Conservation (phyloP, 1,140 invertebrate species). For the Zaprionus ornatus region DNA sequence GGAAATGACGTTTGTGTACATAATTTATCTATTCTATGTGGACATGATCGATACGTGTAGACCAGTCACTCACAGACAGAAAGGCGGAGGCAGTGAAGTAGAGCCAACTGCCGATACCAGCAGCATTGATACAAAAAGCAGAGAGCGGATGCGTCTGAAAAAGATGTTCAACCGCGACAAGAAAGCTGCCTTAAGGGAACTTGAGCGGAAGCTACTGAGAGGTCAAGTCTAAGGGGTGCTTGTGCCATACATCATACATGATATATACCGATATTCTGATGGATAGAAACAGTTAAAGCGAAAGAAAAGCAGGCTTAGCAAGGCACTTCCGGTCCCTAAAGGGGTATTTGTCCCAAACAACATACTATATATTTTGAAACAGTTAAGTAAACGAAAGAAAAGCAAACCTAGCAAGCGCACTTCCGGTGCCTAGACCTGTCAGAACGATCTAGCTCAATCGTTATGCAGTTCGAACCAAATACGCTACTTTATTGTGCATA, state of each 20-base stretch:
- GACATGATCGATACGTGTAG: constrained; percentile 38
- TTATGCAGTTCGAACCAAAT: background rate
- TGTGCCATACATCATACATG: background rate
- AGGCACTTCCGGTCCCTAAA: background rate
- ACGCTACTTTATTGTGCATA: constrained; percentile 52
- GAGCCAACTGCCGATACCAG: background rate
- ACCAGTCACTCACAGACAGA: background rate
- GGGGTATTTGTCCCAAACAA: no score
- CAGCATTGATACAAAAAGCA: constrained; percentile 13
- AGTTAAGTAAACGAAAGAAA: background rate
- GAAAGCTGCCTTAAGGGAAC: constrained; percentile 20
- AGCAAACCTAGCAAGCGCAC: constrained; percentile 19
- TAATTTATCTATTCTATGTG: constrained; percentile 60
- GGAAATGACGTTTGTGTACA: constrained; percentile 72
- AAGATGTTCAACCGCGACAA: constrained; percentile 28
- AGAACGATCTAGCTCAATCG: background rate
- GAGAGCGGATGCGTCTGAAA: constrained; percentile 28
- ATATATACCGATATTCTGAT: background rate
- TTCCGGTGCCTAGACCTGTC: background rate
- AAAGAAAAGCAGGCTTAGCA: constrained; percentile 19
- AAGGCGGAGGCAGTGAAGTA: constrained; percentile 3
- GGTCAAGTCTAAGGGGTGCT: background rate
- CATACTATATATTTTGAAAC: no score
- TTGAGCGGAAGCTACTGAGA: constrained; percentile 24
- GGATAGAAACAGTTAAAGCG: background rate